Conservation (phyloP, 2,797 vertebrate species). For the Epinephelus awoara region DNA sequence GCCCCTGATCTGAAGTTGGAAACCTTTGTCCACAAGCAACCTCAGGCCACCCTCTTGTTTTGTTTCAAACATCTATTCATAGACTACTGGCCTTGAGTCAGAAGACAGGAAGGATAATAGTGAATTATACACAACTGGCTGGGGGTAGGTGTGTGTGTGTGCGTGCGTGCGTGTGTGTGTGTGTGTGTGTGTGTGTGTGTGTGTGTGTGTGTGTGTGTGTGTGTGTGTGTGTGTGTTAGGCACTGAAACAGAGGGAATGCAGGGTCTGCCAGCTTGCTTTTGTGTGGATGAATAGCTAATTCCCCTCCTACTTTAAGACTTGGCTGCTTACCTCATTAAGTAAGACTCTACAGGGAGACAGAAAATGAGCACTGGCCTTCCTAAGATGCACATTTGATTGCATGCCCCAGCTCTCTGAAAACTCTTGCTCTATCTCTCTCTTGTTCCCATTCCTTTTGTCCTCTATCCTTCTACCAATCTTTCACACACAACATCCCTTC, state of each 20-base stretch:
- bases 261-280: constrained; percentile 79
- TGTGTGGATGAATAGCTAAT: constrained; percentile 82
- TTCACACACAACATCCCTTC: constrained; percentile 14
- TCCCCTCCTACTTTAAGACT: constrained; percentile 75
- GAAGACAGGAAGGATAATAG: constrained; percentile 65
- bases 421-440: background rate
- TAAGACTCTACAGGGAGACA: constrained; percentile 70
- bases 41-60: constrained; percentile 44
- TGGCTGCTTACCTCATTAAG: constrained; percentile 78
- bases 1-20: constrained; percentile 10
- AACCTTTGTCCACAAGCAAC: constrained; percentile 34
- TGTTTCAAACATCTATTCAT: constrained; percentile 71
- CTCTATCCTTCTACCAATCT: constrained; percentile 4
- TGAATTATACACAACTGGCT: constrained; percentile 79
- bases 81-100: constrained; percentile 69
- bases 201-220: constrained; percentile 32
- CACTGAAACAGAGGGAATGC: constrained; percentile 51
- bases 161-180: constrained; percentile 28
- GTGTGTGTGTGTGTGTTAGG: constrained; percentile 7
- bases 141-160: constrained; percentile 14
- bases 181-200: background rate
- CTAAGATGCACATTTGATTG: constrained; percentile 60
- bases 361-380: constrained; percentile 62
- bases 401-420: constrained; percentile 39
- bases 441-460: constrained; percentile 3